Percentiles rank a stretch among this genome's conserved stretches.
phyloP scores from a whole-genome alignment of 2,888 invertebrate species.

The Apantesis nais region DNA sequence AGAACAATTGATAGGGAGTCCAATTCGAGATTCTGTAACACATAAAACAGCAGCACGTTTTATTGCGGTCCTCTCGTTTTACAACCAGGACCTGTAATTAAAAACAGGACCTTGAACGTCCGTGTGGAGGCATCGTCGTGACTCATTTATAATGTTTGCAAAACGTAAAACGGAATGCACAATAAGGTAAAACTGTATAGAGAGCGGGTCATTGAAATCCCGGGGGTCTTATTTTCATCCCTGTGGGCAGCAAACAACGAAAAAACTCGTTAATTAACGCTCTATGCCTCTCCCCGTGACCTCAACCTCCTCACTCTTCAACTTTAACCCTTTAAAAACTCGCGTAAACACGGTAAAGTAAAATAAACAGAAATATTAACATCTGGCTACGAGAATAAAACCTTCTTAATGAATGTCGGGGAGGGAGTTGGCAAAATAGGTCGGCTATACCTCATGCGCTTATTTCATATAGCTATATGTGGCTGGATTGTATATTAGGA shows the following conservation, averaged over 20 bases:
- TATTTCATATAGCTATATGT: constrained; percentile 39
- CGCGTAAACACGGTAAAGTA: constrained; percentile 48
- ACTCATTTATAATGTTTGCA: constrained; percentile 46
- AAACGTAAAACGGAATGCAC: constrained; percentile 45
- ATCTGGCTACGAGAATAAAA: constrained; percentile 50
- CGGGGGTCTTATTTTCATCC: constrained; percentile 39
- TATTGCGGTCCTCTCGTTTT: constrained; percentile 40
- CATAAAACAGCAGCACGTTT: constrained; percentile 41
- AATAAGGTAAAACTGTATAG: constrained; percentile 47
- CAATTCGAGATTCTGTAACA: constrained; percentile 40
- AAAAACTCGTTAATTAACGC: constrained; percentile 49
- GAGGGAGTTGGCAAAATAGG: constrained; percentile 24
- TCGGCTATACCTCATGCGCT: constrained; percentile 38
- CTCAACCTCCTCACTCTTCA: constrained; percentile 23
- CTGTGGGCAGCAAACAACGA: constrained; percentile 41
- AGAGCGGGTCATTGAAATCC: constrained; percentile 36
- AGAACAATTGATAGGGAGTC: constrained; percentile 39
- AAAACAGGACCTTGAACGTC: constrained; percentile 39
- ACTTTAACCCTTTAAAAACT: constrained; percentile 50
- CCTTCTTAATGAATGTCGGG: constrained; percentile 44
- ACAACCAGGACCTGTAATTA: constrained; percentile 42
- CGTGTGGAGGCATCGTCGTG: constrained; percentile 26
- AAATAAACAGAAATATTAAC: constrained; percentile 54
- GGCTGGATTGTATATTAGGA: constrained; percentile 37
- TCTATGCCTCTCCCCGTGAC: constrained; percentile 27